These are phyloP conservation scores for Caenorhabditis sp. DNA, from an alignment of 2,888 invertebrate genomes.

Conservation along the genomic window DNA sequence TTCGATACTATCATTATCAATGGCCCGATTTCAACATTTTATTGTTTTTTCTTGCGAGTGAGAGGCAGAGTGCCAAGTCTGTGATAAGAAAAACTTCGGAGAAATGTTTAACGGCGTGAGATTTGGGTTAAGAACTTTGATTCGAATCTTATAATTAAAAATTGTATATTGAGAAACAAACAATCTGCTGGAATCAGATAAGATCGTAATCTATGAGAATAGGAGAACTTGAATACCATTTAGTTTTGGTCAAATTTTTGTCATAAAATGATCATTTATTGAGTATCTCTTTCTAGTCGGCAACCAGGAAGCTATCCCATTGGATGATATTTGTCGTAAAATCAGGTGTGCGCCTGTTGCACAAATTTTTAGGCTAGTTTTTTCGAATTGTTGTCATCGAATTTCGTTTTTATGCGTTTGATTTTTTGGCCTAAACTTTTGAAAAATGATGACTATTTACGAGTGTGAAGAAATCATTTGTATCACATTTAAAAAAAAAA, in stretches of 20 bases:
- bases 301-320: background rate
- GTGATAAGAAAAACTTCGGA: background rate
- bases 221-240: too few species aligned
- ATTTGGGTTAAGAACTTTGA: background rate
- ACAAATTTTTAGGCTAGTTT: slow-evolving; percentile 14
- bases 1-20: background rate
- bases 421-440: background rate
- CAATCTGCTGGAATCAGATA: background rate
- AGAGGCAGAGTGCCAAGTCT: background rate
- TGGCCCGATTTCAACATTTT: background rate
- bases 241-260: too few species aligned
- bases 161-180: background rate
- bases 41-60: background rate
- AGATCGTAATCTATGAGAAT: background rate
- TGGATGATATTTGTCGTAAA: background rate
- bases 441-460: too few species aligned
- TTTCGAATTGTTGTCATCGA: background rate
- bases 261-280: background rate
- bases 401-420: background rate
- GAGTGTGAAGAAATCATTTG: too few species aligned
- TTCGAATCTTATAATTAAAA: background rate
- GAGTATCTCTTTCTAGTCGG: background rate
- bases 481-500: too few species aligned
- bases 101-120: background rate
- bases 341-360: background rate